Evolutionary conservation across 2,113 vertebrate species (phyloP).

Genomic region (Vulpes vulpes): DNA sequence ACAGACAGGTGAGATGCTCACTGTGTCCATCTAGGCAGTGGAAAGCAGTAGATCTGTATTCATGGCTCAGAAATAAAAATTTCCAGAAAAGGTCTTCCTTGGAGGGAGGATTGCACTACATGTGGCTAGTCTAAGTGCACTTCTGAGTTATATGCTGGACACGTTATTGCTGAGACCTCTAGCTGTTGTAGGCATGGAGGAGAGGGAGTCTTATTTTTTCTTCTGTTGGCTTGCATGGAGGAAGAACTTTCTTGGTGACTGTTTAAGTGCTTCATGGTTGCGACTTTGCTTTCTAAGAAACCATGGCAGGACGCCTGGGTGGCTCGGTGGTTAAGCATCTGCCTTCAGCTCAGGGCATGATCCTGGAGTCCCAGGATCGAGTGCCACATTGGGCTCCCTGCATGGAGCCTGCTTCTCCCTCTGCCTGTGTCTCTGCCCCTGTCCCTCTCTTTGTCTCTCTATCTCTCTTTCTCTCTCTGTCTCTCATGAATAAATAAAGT

Average conservation of each 20-base stretch:
- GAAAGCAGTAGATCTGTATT: not conserved
- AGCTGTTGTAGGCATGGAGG: not conserved
- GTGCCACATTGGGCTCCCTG: too few relatives aligned
- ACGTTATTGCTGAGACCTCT: not conserved
- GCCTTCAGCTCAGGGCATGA: too few relatives aligned
- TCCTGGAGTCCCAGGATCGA: too few relatives aligned
- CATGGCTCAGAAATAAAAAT: not conserved
- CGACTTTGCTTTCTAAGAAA: not conserved
- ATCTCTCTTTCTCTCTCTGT: too few relatives aligned
- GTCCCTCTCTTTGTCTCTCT: too few relatives aligned
- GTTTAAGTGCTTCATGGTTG: not conserved
- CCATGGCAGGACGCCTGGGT: too few relatives aligned
- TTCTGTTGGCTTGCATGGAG: not conserved
- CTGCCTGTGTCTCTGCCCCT: too few relatives aligned
- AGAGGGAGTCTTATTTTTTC: not conserved
- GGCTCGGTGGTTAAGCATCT: too few relatives aligned
- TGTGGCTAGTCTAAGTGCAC: not conserved
- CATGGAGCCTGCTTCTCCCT: too few relatives aligned
- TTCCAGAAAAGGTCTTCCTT: not conserved
- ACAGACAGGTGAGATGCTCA: constrained; percentile 93
- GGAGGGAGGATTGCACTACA: not conserved
- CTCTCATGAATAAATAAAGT: too few relatives aligned
- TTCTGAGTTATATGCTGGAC: not conserved
- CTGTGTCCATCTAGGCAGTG: not conserved
- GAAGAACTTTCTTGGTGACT: not conserved